These are phyloP conservation scores for Mirounga angustirostris DNA, from an alignment of 2,113 vertebrate species.

Conservation along the genomic window DNA sequence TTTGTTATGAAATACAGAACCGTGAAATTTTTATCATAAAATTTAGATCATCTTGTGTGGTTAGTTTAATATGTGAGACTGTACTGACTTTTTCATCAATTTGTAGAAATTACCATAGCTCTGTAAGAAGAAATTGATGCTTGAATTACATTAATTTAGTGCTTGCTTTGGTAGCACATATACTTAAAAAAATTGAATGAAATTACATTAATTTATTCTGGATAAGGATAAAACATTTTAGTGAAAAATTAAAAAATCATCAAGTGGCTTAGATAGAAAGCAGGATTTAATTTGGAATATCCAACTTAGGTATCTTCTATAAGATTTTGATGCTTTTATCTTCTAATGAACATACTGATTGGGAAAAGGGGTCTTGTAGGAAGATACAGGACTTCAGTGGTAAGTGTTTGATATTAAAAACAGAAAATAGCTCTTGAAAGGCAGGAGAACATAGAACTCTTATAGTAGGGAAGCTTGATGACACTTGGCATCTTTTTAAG, in stretches of 20 bases:
- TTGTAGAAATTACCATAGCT: background rate
- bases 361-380: background rate
- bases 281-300: constrained; percentile 23
- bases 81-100: background rate
- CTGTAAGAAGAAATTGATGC: background rate
- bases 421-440: background rate
- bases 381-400: background rate
- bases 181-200: background rate
- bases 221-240: background rate
- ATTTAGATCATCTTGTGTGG: background rate
- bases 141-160: background rate
- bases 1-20: background rate
- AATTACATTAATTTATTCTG: background rate
- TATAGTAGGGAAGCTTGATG: background rate
- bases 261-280: background rate
- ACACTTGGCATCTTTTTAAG: background rate
- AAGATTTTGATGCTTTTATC: background rate
- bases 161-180: background rate
- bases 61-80: background rate
- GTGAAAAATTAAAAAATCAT: background rate
- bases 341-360: background rate
- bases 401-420: background rate
- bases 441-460: background rate
- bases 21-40: background rate
- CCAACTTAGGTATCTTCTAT: background rate